Evolutionary conservation across 2,113 vertebrate genomes (phyloP).

Genomic region (Calcarius ornatus): DNA sequence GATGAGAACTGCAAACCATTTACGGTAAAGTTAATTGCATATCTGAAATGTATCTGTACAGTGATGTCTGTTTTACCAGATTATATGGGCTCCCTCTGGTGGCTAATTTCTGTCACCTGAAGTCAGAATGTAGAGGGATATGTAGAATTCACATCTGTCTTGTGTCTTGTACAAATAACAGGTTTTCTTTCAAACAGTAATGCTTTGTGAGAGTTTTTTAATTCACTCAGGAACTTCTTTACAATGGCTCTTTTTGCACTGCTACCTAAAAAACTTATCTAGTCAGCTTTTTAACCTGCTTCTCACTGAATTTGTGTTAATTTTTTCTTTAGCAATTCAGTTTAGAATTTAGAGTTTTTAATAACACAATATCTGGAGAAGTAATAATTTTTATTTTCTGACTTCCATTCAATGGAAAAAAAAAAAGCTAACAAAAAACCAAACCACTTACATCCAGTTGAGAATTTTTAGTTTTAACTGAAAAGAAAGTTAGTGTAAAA

Average conservation of each 20-base stretch:
- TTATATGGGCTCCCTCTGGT: constrained; percentile 45
- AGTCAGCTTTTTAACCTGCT: background rate
- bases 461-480: background rate
- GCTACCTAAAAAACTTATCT: background rate
- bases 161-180: background rate
- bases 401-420: background rate
- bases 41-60: background rate
- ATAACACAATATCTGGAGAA: background rate
- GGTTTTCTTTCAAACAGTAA: background rate
- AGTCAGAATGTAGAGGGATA: accelerated
- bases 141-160: background rate
- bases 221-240: background rate
- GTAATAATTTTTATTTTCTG: background rate
- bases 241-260: background rate
- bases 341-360: background rate
- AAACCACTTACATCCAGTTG: background rate
- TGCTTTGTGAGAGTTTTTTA: background rate
- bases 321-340: background rate
- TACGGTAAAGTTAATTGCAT: background rate
- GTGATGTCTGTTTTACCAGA: background rate
- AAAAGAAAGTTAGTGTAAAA: background rate
- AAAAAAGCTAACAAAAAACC: background rate
- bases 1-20: background rate
- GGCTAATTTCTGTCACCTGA: background rate
- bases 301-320: background rate